Percentiles rank a stretch among this genome's conserved stretches.
phyloP scores from a whole-genome alignment of 2,888 invertebrate genomes.

The Cryptocephalus moraei region DNA sequence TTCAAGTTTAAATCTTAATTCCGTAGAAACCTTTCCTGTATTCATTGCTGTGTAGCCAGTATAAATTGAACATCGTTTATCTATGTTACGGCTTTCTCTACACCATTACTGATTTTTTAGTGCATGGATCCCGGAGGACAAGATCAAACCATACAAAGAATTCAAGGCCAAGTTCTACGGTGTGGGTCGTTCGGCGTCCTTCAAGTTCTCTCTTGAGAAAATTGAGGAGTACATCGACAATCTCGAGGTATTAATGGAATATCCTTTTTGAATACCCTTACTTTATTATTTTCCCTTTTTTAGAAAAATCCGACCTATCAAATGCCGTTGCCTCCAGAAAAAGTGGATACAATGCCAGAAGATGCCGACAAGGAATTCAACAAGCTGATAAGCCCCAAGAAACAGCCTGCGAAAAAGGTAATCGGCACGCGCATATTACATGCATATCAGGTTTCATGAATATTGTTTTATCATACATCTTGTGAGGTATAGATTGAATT shows the following conservation, averaged over 20 bases:
- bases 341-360: conserved; percentile 4
- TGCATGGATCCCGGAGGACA: conserved; percentile 82
- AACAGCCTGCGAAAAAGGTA: conserved; percentile 13
- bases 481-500: neutral
- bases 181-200: conserved; percentile 61
- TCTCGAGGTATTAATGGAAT: conserved; percentile 32
- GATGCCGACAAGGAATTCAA: conserved; percentile 16
- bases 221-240: conserved; percentile 71
- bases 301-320: conserved; percentile 45
- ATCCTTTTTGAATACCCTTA: too few relatives aligned
- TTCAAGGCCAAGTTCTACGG: conserved; percentile 69
- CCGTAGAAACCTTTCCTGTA: too few relatives aligned
- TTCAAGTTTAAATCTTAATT: too few relatives aligned
- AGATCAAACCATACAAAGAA: conserved; percentile 72
- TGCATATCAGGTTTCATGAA: neutral
- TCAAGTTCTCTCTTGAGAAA: conserved; percentile 69
- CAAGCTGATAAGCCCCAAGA: conserved; percentile 14
- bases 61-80: conserved; percentile 4
- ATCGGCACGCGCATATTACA: conserved; percentile 1
- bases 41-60: neutral
- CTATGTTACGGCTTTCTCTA: neutral
- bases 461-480: neutral
- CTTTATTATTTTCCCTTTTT: conserved; percentile 3
- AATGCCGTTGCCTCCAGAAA: conserved; percentile 19
- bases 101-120: conserved; percentile 37